Percentiles rank a stretch among this genome's conserved stretches.
These are phyloP conservation scores for Orthonevra nobilis DNA, from an alignment of 2,888 invertebrate species.

Conservation along the genomic window DNA sequence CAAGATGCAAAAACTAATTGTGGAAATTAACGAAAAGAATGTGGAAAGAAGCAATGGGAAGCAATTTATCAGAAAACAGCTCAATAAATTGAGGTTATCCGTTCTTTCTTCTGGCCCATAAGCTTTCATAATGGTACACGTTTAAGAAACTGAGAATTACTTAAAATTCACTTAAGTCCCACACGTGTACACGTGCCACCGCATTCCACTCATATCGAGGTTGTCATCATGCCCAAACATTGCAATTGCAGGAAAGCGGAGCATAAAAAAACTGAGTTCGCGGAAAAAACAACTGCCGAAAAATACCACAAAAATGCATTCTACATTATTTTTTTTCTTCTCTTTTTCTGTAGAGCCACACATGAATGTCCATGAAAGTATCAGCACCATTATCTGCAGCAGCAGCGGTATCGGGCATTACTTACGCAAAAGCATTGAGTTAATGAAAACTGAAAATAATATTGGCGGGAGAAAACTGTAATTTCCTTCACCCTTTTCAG, in stretches of 20 bases:
- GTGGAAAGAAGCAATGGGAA: no score
- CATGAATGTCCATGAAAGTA: background rate
- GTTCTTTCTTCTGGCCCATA: no score
- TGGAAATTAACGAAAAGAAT: no score
- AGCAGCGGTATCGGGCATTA: no score
- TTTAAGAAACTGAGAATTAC: no score
- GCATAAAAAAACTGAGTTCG: constrained; percentile 35
- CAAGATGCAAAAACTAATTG: no score
- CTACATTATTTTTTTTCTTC: background rate
- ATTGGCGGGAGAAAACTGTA: constrained; percentile 22
- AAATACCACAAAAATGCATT: constrained; percentile 33
- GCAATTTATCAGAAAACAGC: no score
- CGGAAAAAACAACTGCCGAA: background rate
- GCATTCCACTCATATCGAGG: constrained; percentile 58
- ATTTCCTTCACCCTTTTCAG: constrained; percentile 5
- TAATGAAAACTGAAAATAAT: constrained; percentile 65
- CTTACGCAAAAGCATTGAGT: constrained; percentile 18
- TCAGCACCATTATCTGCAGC: background rate
- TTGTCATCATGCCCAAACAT: constrained; percentile 57
- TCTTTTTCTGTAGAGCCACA: constrained; percentile 17
- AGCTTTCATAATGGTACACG: no score
- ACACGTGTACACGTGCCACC: constrained; percentile 43
- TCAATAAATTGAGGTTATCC: no score
- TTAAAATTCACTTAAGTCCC: constrained; percentile 9
- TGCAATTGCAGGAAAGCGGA: constrained; percentile 27